Percentiles rank a stretch among this genome's conserved stretches.
phyloP scores from a whole-genome alignment of 1,140 invertebrate species.

The Nasonia longicornis region DNA sequence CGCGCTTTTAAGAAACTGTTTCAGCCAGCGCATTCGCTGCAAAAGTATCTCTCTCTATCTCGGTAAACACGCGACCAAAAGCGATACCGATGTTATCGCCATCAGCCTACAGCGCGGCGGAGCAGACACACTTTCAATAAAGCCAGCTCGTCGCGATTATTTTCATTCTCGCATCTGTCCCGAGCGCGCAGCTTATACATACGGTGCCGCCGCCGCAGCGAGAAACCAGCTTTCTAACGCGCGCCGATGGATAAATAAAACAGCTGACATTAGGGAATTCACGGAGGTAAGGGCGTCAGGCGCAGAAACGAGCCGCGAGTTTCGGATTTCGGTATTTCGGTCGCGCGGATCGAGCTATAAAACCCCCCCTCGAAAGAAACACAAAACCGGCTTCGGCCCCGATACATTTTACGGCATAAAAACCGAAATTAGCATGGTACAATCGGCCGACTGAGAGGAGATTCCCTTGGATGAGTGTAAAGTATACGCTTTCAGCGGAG shows the following conservation, averaged over 20 bases:
- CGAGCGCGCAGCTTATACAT: not conserved
- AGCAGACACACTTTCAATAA: too few species aligned
- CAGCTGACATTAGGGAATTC: not conserved
- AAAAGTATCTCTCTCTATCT: too few species aligned
- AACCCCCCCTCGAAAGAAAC: not conserved
- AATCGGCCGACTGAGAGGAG: not conserved
- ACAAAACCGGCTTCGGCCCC: not conserved
- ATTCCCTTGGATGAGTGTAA: not conserved
- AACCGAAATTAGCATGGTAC: slow-evolving; percentile 23
- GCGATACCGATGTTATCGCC: not conserved
- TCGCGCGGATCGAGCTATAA: not conserved
- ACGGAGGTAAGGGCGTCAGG: not conserved
- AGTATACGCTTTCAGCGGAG: not conserved
- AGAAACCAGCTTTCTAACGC: not conserved
- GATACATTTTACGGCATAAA: slow-evolving; percentile 2
- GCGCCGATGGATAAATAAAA: slow-evolving; percentile 11
- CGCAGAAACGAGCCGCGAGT: not conserved
- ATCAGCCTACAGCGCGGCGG: too few species aligned
- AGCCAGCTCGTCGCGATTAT: not conserved
- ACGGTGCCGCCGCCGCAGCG: not conserved
- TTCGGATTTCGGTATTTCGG: slow-evolving; percentile 28
- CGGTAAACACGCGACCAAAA: not conserved
- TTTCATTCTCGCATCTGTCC: not conserved
- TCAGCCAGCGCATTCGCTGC: too few species aligned
- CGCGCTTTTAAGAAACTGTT: too few species aligned